Percentiles rank a stretch among this genome's conserved stretches.
phyloP scores from a whole-genome alignment of 2,797 vertebrate species.

The Enteromius treurensis region DNA sequence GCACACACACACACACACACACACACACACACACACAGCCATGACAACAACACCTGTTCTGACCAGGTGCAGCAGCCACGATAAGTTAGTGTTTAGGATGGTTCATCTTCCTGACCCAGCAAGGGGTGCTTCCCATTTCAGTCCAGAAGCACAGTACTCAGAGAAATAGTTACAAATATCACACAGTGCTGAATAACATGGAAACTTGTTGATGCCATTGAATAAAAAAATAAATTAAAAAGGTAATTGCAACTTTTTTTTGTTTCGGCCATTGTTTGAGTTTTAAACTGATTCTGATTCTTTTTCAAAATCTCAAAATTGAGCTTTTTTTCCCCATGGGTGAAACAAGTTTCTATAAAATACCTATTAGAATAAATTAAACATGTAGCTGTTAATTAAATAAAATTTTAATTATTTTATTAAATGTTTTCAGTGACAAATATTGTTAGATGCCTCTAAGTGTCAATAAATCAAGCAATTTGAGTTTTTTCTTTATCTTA shows the following conservation, averaged over 20 bases:
- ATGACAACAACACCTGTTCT: conserved; percentile 37
- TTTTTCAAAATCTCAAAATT: not conserved
- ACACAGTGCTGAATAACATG: not conserved
- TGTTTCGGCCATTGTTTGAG: not conserved
- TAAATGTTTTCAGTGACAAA: not conserved
- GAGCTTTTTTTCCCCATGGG: not conserved
- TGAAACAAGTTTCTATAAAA: not conserved
- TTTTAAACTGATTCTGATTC: not conserved
- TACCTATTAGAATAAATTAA: not conserved
- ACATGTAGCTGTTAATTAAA: not conserved
- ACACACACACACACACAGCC: conserved; percentile 6
- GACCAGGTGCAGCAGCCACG: conserved; percentile 36
- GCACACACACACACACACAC: conserved; percentile 26
- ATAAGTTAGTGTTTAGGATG: conserved; percentile 19
- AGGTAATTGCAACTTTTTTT: not conserved
- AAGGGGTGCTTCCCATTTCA: conserved; percentile 27
- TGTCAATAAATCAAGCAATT: not conserved
- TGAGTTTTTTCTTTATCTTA: conserved; percentile 56
- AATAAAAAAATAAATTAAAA: not conserved
- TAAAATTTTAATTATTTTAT: not conserved
- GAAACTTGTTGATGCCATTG: not conserved
- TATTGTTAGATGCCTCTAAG: not conserved
- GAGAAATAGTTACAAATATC: not conserved
- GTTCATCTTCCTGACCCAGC: conserved; percentile 26
- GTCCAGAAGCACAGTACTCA: not conserved